Evolutionary conservation across 2,113 vertebrate species (phyloP).

Genomic region (Actenoides hombroni): DNA sequence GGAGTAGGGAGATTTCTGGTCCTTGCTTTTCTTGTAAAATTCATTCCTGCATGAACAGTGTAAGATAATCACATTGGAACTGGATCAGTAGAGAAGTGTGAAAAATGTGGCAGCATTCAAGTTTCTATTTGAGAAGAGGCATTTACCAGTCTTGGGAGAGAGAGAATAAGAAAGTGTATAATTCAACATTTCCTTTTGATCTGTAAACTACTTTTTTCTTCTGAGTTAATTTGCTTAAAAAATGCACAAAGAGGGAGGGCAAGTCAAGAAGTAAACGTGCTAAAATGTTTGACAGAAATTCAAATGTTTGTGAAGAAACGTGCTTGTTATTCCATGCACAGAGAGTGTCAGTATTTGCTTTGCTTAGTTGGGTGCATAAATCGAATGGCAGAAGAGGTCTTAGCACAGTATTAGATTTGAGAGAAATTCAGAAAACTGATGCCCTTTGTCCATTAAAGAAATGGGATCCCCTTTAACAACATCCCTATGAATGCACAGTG

Average conservation of each 20-base stretch:
- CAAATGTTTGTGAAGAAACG: conserved; percentile 7
- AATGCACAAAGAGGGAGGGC: conserved; percentile 48
- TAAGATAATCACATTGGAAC: conserved; percentile 56
- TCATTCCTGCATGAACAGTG: neutral
- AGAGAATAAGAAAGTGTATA: conserved; percentile 58
- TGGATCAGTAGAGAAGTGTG: conserved; percentile 54
- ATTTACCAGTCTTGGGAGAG: conserved; percentile 54
- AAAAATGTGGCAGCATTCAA: conserved; percentile 53
- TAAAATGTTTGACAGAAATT: conserved; percentile 61
- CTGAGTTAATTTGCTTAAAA: conserved; percentile 64
- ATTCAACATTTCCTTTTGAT: conserved; percentile 63
- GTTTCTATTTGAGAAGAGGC: conserved; percentile 42
- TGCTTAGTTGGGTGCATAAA: conserved; percentile 37
- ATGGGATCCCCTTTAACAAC: neutral
- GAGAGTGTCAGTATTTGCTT: conserved; percentile 12
- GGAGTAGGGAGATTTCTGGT: neutral
- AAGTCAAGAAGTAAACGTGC: conserved; percentile 49
- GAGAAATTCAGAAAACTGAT: neutral
- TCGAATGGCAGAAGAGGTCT: conserved; percentile 4
- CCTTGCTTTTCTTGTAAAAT: neutral
- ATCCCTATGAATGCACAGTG: neutral
- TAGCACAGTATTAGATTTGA: neutral
- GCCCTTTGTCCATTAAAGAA: neutral
- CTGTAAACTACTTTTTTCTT: conserved; percentile 56
- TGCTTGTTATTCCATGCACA: conserved; percentile 48